phyloP scores from a whole-genome alignment of 37 sponge, comb jelly and placozoan genomes.

The Haliclona indistincta region DNA sequence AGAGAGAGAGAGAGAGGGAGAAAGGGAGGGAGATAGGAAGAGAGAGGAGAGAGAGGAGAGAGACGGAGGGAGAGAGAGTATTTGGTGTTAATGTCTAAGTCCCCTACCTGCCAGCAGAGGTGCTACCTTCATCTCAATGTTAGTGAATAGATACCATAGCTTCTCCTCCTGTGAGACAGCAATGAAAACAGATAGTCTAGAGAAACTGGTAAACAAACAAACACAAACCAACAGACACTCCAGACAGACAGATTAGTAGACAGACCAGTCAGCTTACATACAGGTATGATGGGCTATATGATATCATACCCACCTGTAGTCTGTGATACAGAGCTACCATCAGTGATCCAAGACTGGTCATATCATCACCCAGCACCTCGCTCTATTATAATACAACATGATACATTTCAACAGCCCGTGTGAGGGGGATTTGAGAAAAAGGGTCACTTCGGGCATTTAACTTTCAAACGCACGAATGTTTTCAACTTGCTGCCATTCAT shows the following conservation, averaged over 20 bases:
- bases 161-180: constrained; percentile 23
- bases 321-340: constrained; percentile 34
- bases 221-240: too few relatives aligned
- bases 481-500: too few relatives aligned
- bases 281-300: too few relatives aligned
- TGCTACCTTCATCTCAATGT: constrained; percentile 41
- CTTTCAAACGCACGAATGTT: too few relatives aligned
- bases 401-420: too few relatives aligned
- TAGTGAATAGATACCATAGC: constrained; percentile 46
- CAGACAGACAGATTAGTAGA: too few relatives aligned
- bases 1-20: neutral
- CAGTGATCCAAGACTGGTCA: constrained; percentile 51
- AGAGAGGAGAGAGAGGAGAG: neutral
- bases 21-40: neutral
- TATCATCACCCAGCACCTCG: constrained; percentile 12
- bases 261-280: too few relatives aligned
- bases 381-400: neutral
- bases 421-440: too few relatives aligned
- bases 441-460: too few relatives aligned
- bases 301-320: constrained; percentile 28
- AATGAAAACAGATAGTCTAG: neutral
- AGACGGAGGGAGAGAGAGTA: neutral
- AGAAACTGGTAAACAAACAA: too few relatives aligned
- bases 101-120: constrained; percentile 36
- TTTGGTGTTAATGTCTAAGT: too few relatives aligned